Evolutionary conservation across 2,113 vertebrate genomes (phyloP).

Genomic region (Campylorhamphus procurvoides): DNA sequence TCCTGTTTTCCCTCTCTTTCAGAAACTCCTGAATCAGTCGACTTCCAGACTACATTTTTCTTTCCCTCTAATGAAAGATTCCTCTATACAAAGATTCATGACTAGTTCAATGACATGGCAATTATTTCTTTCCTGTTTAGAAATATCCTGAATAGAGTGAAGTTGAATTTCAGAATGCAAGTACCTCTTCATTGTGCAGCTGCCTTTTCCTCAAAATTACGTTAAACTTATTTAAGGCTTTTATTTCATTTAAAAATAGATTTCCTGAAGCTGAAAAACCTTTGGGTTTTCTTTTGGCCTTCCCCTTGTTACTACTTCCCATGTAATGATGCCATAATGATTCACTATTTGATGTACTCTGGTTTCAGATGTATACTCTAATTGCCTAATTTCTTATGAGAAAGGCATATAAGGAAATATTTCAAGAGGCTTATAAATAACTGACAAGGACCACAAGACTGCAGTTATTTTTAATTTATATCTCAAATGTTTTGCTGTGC

Average conservation of each 20-base stretch:
- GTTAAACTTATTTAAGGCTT: not conserved
- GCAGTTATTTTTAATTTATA: slow-evolving; percentile 45
- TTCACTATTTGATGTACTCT: slow-evolving; percentile 34
- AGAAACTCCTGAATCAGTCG: not conserved
- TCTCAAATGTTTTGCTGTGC: slow-evolving; percentile 21
- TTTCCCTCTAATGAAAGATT: not conserved
- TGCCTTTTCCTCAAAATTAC: not conserved
- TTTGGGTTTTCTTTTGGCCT: not conserved
- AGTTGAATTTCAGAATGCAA: not conserved
- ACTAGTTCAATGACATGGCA: not conserved
- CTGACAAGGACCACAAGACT: slow-evolving; percentile 38
- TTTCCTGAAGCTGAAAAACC: slow-evolving; percentile 11
- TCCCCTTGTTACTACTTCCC: not conserved
- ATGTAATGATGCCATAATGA: not conserved
- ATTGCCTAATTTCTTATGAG: slow-evolving; percentile 49
- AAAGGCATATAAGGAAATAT: slow-evolving; percentile 49
- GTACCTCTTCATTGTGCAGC: not conserved
- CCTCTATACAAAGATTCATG: not conserved
- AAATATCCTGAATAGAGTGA: not conserved
- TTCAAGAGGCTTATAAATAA: slow-evolving; percentile 60
- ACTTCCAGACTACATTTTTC: not conserved
- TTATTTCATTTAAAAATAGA: slow-evolving; percentile 24
- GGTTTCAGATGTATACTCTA: slow-evolving; percentile 11
- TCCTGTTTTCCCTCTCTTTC: not conserved
- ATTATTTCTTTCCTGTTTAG: slow-evolving; percentile 16